A percentile compares a stretch with the other conserved stretches of the same genome.
These are phyloP conservation scores for Sebastes itinus DNA, from an alignment of 2,797 vertebrate species.

Conservation along the genomic window DNA sequence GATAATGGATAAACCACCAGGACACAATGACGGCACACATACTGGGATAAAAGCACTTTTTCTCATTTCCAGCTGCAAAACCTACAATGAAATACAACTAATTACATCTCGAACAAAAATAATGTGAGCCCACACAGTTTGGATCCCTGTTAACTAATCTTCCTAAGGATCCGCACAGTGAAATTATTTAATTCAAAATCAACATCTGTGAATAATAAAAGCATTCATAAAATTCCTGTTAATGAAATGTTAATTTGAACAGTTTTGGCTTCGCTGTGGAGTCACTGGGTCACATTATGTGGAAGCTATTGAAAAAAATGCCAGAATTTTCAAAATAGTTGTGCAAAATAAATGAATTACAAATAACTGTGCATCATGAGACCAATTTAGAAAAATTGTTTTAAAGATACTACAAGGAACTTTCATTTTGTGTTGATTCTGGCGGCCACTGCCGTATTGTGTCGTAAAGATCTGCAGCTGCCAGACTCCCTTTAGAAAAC, in stretches of 20 bases:
- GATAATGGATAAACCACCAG: neutral
- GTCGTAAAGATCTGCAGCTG: too few species aligned
- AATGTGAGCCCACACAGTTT: neutral
- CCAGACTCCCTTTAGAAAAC: too few species aligned
- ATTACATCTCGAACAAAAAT: constrained; percentile 15
- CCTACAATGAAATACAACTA: constrained; percentile 16
- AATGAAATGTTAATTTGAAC: neutral
- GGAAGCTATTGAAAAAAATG: neutral
- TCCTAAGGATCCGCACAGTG: neutral
- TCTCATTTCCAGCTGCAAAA: constrained; percentile 19
- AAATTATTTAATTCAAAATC: constrained; percentile 8
- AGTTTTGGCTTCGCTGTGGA: neutral
- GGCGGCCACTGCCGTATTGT: too few species aligned
- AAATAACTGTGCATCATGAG: neutral
- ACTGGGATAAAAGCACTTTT: constrained; percentile 24
- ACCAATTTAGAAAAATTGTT: neutral
- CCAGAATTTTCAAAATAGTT: neutral
- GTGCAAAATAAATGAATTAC: neutral
- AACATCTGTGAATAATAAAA: constrained; percentile 4
- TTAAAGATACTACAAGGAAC: too few species aligned
- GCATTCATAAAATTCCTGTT: neutral
- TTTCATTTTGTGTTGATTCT: too few species aligned
- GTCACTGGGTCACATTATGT: neutral
- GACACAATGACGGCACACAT: constrained; percentile 14
- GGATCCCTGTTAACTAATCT: neutral